Evolutionary conservation across 2,797 vertebrate species (phyloP), one percentile per base, ranked within the genome.

Genomic region (Nyctalus aviator): DNA sequence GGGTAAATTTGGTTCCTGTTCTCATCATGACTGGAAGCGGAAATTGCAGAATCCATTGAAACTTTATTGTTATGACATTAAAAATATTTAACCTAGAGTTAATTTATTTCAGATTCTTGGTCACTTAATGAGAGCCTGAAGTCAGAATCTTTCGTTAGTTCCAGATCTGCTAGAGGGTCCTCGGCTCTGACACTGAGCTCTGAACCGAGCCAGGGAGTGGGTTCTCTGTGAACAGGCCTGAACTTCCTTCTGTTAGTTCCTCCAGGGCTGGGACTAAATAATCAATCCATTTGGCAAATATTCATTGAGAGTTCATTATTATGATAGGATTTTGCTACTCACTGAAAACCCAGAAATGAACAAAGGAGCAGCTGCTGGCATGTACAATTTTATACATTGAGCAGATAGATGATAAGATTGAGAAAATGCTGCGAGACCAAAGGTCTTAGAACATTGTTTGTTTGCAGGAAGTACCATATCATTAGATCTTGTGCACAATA

Each of bases 321-420:
- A 35, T 78, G 37, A 30, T 91, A 55, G 64, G 32, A 68, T 89
- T 94, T 93, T 95, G 25, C 83, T 86, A 84, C 76, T 96, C 46
- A 44, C 10, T 62, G 46, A 68, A 44, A 83, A 84, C 69, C 53
- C 1, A 15, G 59, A 62, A 41, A 27, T 84, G 78, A 81, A 62
- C 81, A 57, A 93, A 92, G 25, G 13, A 50, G 77, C 88, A 73
- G 30, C 64, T 62, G 30, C 64, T 62, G 30, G 25, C 17, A 4
- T 53, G 27, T n/a, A 6, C n/a, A 57, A 3, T 62, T 71, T 84
- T 95, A 59, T 44, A 37, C 8, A 59, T 18, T 30, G 35, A 86
- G 41, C 48, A 44, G 37, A 82, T 50, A 68, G 66, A 57, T 72
- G 37, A 11, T 30, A 68, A 90, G 64, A 93, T 62, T 90, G 50